Conservation (phyloP, 2,113 vertebrate genomes). For the Odocoileus hemionus region DNA sequence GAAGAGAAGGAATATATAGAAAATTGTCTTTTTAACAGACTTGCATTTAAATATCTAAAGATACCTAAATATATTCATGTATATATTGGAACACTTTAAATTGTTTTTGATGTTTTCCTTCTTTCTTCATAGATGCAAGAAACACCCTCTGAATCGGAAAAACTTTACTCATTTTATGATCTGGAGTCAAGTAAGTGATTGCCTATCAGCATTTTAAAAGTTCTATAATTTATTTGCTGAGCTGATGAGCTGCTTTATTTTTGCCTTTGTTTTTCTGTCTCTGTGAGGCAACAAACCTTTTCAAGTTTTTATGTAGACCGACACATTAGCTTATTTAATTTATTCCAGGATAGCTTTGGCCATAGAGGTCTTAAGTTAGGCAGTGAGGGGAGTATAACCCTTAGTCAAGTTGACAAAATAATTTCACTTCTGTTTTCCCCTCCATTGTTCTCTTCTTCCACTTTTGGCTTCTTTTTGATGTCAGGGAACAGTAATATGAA, state of each 20-base stretch:
- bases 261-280: background rate
- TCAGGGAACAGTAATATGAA: background rate
- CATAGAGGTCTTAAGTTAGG: background rate
- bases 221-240: background rate
- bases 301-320: background rate
- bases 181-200: slow-evolving; percentile 93
- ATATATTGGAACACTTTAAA: background rate
- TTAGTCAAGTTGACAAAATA: background rate
- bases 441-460: background rate
- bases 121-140: slow-evolving; percentile 82
- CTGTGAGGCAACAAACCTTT: background rate
- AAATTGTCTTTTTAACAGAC: background rate
- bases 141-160: slow-evolving; percentile 79
- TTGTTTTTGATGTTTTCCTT: slow-evolving; percentile 1
- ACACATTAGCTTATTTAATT: background rate
- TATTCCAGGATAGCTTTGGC: background rate
- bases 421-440: slow-evolving; percentile 31
- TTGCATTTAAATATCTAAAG: slow-evolving; percentile 1
- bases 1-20: background rate
- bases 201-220: background rate
- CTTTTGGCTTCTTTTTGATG: background rate
- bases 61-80: background rate
- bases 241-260: background rate
- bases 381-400: background rate
- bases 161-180: slow-evolving; percentile 87